phyloP scores from a whole-genome alignment of 1,140 invertebrate species.

The Harlomillsia oculata region DNA sequence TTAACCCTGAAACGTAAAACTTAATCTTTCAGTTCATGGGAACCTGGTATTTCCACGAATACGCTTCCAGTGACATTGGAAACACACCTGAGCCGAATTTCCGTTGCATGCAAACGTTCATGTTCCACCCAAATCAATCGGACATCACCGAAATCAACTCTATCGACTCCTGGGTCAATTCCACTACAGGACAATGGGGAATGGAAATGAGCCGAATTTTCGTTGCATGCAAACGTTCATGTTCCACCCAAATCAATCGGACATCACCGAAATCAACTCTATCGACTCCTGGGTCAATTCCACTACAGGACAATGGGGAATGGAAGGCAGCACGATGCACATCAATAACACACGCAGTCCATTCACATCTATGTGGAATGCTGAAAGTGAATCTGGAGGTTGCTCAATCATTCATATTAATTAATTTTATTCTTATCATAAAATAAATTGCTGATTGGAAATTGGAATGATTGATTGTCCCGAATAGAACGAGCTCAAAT shows the following conservation, averaged over 20 bases:
- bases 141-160: background rate
- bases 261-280: too few species aligned
- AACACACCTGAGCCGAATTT: background rate
- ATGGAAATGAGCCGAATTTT: background rate
- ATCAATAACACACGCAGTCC: background rate
- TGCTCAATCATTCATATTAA: too few species aligned
- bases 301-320: background rate
- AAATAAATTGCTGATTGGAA: background rate
- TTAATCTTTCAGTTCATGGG: slow-evolving; percentile 14
- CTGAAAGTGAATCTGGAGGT: too few species aligned
- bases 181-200: background rate
- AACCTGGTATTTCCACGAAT: slow-evolving; percentile 19
- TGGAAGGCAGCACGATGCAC: background rate
- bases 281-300: too few species aligned
- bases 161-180: too few species aligned
- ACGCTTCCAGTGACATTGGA: background rate
- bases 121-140: background rate
- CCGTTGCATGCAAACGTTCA: background rate
- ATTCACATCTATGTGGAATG: background rate
- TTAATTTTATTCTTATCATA: too few species aligned
- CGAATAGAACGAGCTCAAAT: background rate
- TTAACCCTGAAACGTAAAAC: too few species aligned
- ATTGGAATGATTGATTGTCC: background rate
- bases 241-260: background rate
- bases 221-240: background rate